phyloP scores from a whole-genome alignment of 2,797 vertebrate genomes.

The Eupleurogrammus muticus region DNA sequence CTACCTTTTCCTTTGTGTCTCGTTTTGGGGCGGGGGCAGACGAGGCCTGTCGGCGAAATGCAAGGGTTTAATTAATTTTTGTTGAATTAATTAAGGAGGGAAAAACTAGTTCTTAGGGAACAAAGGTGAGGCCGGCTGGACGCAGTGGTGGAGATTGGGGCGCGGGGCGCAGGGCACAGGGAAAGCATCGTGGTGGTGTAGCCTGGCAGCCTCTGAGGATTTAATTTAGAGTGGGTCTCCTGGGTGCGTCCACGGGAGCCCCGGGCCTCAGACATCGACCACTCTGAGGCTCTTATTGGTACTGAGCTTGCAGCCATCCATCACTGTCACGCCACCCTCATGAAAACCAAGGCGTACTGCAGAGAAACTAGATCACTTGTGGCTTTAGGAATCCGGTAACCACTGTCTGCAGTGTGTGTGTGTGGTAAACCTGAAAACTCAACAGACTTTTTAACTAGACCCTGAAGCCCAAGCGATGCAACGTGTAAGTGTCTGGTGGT shows the following conservation, averaged over 20 bases:
- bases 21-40: constrained; percentile 64
- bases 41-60: constrained; percentile 77
- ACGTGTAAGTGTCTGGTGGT: too few relatives aligned
- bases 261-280: constrained; percentile 69
- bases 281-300: constrained; percentile 80
- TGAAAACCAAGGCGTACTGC: constrained; percentile 44
- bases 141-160: constrained; percentile 68
- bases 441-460: background rate
- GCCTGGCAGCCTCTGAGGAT: constrained; percentile 79
- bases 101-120: constrained; percentile 81
- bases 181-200: constrained; percentile 62
- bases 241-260: constrained; percentile 68
- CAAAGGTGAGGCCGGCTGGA: constrained; percentile 82
- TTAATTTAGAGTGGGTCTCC: constrained; percentile 86
- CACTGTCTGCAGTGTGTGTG: constrained; percentile 31
- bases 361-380: constrained; percentile 56
- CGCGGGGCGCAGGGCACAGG: constrained; percentile 62
- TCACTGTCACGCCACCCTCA: constrained; percentile 82
- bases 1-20: constrained; percentile 81
- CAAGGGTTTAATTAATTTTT: constrained; percentile 88
- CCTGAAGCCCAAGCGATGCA: too few relatives aligned
- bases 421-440: constrained; percentile 31
- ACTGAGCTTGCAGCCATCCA: constrained; percentile 81
- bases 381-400: constrained; percentile 54
- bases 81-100: constrained; percentile 87